Base-by-base conservation (phyloP, 2,888 invertebrate genomes). In the Selenia dentaria region DNA sequence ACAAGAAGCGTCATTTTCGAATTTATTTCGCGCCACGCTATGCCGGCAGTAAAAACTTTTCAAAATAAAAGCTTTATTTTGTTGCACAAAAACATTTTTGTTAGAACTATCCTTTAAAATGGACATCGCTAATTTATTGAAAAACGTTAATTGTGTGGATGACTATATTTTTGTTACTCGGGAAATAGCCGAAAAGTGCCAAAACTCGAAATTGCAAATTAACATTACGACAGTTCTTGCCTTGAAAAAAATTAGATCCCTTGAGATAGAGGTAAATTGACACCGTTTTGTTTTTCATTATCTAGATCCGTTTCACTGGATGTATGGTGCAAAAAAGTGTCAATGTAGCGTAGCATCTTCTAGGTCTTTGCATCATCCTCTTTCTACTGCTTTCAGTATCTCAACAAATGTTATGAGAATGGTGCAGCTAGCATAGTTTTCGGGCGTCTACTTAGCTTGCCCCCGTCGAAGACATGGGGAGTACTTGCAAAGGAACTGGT, bases 371-470 rank as follows among this genome's bases (percentile, higher is more conserved):
- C n/a, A n/a, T n/a, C n/a, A n/a, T n/a, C n/a, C n/a, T n/a, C n/a
- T n/a, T n/a, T n/a, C n/a, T n/a, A n/a, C n/a, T n/a, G n/a, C n/a
- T 79, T 76, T 47, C 57, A 88, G 88, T 82, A 80, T 50, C 80
- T 83, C 34, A 76, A 67, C 24, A 83, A 83, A 63, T 78, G 60
- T 41, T 67, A 78, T 4, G 75, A 74, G 41, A 78, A 66, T 52
- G 87, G 88, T 0, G 77, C 73, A 5, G 84, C 80, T 0, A 60
- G 79, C 12, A 48, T 69, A n/a, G 55, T 83, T 12, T 62, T 87
- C 24, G 72, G 76, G 38, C 50, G 62, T 2, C 59, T 88, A 47
- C 57, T 86, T 12, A 49, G 45, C 36, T 50, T 68, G 10, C 79
- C 82, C 2, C 62, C 80, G 5, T 77, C 79, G 0, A 80, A 80